Percentiles rank a stretch among this genome's conserved stretches.
Evolutionary conservation across 2,113 vertebrate species (phyloP).

Genomic region (Chionodraco myersi): DNA sequence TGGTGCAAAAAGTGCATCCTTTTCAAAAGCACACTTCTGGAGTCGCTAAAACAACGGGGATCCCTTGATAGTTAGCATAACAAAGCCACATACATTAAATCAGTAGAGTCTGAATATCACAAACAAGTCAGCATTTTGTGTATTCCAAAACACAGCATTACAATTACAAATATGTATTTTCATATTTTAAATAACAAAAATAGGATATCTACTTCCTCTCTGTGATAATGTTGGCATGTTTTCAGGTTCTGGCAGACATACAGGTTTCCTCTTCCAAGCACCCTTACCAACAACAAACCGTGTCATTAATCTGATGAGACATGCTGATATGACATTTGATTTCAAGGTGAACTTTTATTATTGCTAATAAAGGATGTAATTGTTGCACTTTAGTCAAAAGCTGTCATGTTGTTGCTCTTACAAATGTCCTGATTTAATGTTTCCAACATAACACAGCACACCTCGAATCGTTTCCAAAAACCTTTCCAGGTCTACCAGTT

Average conservation of each 20-base stretch:
- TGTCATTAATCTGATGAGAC: conserved; percentile 6
- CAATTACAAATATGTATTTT: background rate
- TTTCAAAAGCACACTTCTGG: conserved; percentile 7
- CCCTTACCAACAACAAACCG: conserved; percentile 2
- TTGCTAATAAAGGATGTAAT: background rate
- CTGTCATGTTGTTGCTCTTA: conserved; percentile 9
- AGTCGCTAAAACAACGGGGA: conserved; percentile 41
- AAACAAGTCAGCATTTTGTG: conserved; percentile 10
- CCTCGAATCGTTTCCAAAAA: conserved; percentile 19
- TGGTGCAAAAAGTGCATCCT: background rate
- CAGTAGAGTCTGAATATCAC: conserved; percentile 2
- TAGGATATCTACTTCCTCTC: background rate
- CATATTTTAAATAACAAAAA: background rate
- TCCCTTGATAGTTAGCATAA: conserved; percentile 28
- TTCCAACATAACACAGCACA: background rate
- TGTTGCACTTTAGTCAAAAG: background rate
- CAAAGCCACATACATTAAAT: conserved; percentile 40
- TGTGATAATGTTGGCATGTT: background rate
- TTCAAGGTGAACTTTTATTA: conserved; percentile 4
- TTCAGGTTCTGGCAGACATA: conserved; percentile 4
- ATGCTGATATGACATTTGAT: conserved; percentile 1
- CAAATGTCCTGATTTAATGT: conserved; percentile 6
- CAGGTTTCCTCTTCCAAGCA: conserved; percentile 6
- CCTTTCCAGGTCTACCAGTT: conserved; percentile 37
- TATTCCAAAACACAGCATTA: conserved; percentile 15